Evolutionary conservation across 2,888 invertebrate genomes (phyloP).

Genomic region (Drosophila rubida): DNA sequence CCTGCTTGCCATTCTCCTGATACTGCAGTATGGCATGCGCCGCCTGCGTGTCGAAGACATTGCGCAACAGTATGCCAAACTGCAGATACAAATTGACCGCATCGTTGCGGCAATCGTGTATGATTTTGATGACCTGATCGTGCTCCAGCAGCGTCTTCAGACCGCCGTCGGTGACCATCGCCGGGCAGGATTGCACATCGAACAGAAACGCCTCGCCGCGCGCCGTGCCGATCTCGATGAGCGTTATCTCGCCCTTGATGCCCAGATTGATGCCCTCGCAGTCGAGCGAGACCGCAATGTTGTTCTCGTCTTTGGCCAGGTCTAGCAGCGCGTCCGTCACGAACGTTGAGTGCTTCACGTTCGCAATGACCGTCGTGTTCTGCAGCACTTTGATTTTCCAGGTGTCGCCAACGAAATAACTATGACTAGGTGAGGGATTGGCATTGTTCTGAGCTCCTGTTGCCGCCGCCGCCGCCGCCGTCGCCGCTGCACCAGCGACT

Average conservation of each 20-base stretch:
- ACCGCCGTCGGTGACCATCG: conserved; percentile 91
- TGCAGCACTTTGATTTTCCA: conserved; percentile 93
- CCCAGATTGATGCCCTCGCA: conserved; percentile 97
- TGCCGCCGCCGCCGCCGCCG: conserved; percentile 55
- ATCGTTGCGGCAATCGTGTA: conserved; percentile 97
- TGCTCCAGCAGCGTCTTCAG: conserved; percentile 92
- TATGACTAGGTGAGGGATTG: conserved; percentile 79
- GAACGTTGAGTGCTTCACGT: conserved; percentile 91
- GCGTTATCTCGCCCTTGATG: conserved; percentile 93
- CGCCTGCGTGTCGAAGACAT: conserved; percentile 96
- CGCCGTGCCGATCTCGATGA: conserved; percentile 93
- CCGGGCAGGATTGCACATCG: conserved; percentile 94
- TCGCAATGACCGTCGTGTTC: conserved; percentile 92
- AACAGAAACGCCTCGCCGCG: conserved; percentile 94
- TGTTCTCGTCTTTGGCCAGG: conserved; percentile 84
- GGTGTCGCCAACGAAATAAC: conserved; percentile 88
- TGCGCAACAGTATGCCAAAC: conserved; percentile 92
- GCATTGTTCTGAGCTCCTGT: conserved; percentile 70
- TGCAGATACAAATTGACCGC: conserved; percentile 94
- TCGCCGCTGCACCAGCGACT: conserved; percentile 45
- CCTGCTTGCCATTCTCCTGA: conserved; percentile 95
- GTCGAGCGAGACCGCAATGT: conserved; percentile 92
- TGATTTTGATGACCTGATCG: conserved; percentile 93
- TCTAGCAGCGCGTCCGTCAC: conserved; percentile 90
- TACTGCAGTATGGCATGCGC: conserved; percentile 96